phyloP scores from a whole-genome alignment of 2,797 vertebrate genomes.

The Chrysocyon brachyurus region DNA sequence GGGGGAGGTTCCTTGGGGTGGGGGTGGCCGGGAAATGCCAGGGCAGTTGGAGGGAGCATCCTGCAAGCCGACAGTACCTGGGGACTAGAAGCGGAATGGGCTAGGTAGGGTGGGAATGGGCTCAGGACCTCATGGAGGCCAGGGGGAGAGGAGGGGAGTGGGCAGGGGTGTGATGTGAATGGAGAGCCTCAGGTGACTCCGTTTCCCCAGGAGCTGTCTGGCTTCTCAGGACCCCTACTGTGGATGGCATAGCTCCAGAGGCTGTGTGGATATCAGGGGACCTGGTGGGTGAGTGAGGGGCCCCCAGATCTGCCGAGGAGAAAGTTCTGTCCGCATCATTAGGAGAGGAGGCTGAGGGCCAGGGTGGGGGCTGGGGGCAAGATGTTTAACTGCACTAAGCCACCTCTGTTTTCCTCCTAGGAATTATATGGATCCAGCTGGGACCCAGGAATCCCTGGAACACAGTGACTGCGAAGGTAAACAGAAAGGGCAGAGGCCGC shows the following conservation, averaged over 20 bases:
- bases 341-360: background rate
- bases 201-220: constrained; percentile 92
- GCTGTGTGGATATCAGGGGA: constrained; percentile 90
- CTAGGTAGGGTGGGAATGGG: background rate
- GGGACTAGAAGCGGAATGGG: background rate
- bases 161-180: constrained; percentile 62
- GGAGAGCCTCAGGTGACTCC: constrained; percentile 35
- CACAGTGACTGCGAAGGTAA: constrained; percentile 93
- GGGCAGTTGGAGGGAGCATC: background rate
- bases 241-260: constrained; percentile 92
- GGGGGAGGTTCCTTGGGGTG: background rate
- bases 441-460: constrained; percentile 88
- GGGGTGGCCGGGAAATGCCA: constrained; percentile 17
- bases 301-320: background rate
- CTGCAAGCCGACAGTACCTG: background rate
- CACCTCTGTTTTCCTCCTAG: constrained; percentile 81
- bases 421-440: constrained; percentile 91
- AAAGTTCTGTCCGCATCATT: background rate
- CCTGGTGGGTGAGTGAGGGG: constrained; percentile 90
- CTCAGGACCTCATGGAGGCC: background rate
- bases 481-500: constrained; percentile 9
- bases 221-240: constrained; percentile 96
- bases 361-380: background rate
- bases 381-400: background rate
- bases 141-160: constrained; percentile 41